Evolutionary conservation across 2,113 vertebrate species (phyloP), one percentile per base, ranked within the genome.

Genomic region (Choloepus hoffmanni): DNA sequence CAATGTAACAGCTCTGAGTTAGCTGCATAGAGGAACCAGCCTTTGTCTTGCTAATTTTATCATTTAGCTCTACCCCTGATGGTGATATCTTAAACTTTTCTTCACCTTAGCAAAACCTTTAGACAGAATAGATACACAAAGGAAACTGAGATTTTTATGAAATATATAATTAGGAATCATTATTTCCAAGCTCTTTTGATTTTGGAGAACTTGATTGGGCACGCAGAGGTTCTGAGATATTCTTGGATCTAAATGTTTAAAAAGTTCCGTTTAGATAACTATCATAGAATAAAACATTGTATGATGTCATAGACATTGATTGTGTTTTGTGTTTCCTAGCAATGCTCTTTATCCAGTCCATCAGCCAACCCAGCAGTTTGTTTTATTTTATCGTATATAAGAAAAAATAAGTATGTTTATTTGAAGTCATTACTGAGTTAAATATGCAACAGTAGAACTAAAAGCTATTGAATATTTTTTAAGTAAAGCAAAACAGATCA

Each of bases 201-300:
- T 18, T 55, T 95, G 12, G 67, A 87, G 70, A 94, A 96, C 79
- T 90, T 90, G 8, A 85, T 60, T 76, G 16, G 10, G 13, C 55
- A 92, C 88, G 60, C 62, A 89, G 60, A 83, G 43, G 78, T 93
- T 95, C 81, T 55, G 74, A 96, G 19, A 11, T 60, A n/a, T 68
- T 85, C 45, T 18, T 78, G 45, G 45, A 93, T 92, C 85, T 91
- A 83, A 95, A 24, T 86, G 28, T 79, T 16, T 73, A 92, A 72
- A 95, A 81, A 92, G 8, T 82, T 43, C 74, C 68, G 3, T 90
- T 91, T 33, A 33, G 8, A 93, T 43, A 78, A 82, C 96, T 83
- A 78, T 95, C 72, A 82, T 70, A 74, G 11, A 14, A 82, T 83
- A 89, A 96, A 72, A 65, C 14, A 68, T 92, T 92, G 63, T 78